phyloP scores from a whole-genome alignment of 2,888 invertebrate species.

The Sturmia bella region DNA sequence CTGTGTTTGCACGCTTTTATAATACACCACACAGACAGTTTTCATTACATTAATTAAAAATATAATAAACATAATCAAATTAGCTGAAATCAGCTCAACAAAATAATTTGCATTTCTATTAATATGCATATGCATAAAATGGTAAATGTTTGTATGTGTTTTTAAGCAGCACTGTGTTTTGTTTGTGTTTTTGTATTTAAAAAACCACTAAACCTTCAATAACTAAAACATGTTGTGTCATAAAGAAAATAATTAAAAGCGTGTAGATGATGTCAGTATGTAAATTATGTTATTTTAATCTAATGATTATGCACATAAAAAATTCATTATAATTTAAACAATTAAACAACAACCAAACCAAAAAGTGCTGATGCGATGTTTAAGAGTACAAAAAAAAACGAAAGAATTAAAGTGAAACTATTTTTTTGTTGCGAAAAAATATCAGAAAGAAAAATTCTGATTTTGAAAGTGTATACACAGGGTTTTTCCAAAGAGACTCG shows the following conservation, averaged over 20 bases:
- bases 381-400: too few relatives aligned
- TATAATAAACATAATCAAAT: not conserved
- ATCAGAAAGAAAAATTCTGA: too few relatives aligned
- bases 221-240: not conserved
- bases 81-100: not conserved
- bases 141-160: too few relatives aligned
- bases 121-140: not conserved
- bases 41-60: not conserved
- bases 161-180: conserved; percentile 6
- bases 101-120: conserved; percentile 29
- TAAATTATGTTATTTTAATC: conserved; percentile 1
- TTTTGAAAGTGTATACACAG: too few relatives aligned
- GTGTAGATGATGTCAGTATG: not conserved
- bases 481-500: too few relatives aligned
- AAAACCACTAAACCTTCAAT: conserved; percentile 8
- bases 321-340: conserved; percentile 9
- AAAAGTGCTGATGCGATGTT: too few relatives aligned
- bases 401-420: too few relatives aligned
- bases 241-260: not conserved
- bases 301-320: not conserved
- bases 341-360: conserved; percentile 2
- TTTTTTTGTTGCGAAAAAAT: too few relatives aligned
- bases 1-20: too few relatives aligned
- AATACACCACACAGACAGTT: too few relatives aligned
- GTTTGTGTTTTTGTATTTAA: not conserved